Evolutionary conservation across 2,888 invertebrate species (phyloP).

Genomic region (Thera obeliscata): DNA sequence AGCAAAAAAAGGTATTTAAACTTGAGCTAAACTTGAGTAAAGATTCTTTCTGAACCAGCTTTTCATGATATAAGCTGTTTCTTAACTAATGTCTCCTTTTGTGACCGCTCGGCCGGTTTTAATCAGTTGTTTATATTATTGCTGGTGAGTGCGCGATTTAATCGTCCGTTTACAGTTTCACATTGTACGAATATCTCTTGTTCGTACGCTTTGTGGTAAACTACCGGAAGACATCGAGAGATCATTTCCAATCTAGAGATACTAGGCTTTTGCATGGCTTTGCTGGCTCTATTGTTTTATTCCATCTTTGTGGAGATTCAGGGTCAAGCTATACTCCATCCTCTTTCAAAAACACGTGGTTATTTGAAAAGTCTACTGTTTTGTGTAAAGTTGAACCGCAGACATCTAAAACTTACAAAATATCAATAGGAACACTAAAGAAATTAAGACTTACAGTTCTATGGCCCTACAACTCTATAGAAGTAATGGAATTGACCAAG

Average conservation of each 20-base stretch:
- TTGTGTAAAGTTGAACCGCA: not conserved
- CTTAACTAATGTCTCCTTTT: constrained; percentile 83
- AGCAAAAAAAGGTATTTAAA: no score
- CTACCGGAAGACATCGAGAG: constrained; percentile 21
- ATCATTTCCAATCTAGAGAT: constrained; percentile 32
- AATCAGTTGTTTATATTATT: constrained; percentile 84
- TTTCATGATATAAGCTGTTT: constrained; percentile 33
- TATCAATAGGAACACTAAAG: not conserved
- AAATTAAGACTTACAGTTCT: not conserved
- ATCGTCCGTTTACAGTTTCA: constrained; percentile 79
- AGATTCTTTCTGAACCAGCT: constrained; percentile 1
- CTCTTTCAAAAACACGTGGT: no score
- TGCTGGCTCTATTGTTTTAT: constrained; percentile 20
- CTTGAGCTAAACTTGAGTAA: no score
- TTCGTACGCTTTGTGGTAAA: constrained; percentile 25
- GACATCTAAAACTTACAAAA: not conserved
- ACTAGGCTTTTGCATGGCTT: constrained; percentile 1
- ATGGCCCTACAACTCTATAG: no score
- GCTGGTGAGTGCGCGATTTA: constrained; percentile 74
- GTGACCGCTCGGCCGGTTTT: constrained; percentile 73
- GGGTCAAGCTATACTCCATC: not conserved
- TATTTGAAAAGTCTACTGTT: not conserved
- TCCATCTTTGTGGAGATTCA: constrained; percentile 4
- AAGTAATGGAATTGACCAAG: no score
- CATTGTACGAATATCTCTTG: constrained; percentile 59